Conservation (phyloP, 2,888 invertebrate genomes). For the Catocala sponsa region DNA sequence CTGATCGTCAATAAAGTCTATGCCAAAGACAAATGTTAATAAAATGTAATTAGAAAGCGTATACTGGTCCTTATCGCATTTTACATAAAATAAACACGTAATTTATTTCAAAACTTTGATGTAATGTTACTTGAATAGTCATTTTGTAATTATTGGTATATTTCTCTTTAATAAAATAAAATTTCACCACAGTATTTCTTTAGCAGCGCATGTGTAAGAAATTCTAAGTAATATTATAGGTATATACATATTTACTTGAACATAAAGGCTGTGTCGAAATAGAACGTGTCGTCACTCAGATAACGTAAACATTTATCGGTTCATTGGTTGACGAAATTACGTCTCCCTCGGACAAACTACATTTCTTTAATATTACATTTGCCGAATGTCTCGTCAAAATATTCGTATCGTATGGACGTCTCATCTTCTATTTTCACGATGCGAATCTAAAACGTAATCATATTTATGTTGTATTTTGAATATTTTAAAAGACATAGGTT, state of each 20-base stretch:
- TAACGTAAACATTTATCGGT: constrained; percentile 9
- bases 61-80: not conserved
- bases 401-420: too few species aligned
- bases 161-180: not conserved
- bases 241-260: not conserved
- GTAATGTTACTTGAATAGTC: not conserved
- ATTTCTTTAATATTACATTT: not conserved
- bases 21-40: too few species aligned
- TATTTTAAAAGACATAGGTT: too few species aligned
- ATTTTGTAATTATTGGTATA: not conserved
- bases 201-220: not conserved
- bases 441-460: too few species aligned
- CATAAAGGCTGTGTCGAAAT: constrained; percentile 7
- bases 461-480: too few species aligned
- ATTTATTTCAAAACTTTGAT: not conserved
- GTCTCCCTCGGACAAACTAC: constrained; percentile 1
- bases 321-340: constrained; percentile 11
- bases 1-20: too few species aligned
- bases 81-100: not conserved
- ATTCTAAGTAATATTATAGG: not conserved
- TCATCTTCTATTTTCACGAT: too few species aligned
- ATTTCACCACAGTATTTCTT: not conserved
- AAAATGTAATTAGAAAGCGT: too few species aligned
- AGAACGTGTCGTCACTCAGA: constrained; percentile 14
- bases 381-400: too few species aligned